Evolutionary conservation across 2,113 vertebrate species (phyloP), one percentile per base, ranked within the genome.

Genomic region (Pelecanoides urinatrix): DNA sequence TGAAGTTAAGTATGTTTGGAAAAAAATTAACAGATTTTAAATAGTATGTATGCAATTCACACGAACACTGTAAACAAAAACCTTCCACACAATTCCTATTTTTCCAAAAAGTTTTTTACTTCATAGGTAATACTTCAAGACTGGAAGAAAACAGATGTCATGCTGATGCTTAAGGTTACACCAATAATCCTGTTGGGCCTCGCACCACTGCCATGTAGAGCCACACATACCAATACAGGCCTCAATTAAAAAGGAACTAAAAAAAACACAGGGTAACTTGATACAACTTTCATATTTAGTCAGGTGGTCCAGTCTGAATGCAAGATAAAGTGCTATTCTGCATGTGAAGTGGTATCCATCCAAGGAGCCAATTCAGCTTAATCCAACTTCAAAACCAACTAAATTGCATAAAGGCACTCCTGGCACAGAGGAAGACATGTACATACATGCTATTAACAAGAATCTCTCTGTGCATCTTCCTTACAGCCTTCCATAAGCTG

Each of bases 401-500:
- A 14, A n/a, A 67, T 0, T 40, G 52, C 52, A 44, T 1, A 59
- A 63, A 67, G 40, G 44, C 19, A 16, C 45, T 25, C 45, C 11
- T 0, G 0, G 17, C 45, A 50, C 11, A 59, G 20, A 52, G 22
- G 5, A 44, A 21, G 52, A 45, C 70, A 29, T 19, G 81, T 11
- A 62, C 6, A 36, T 3, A 49, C 62, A 82, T 0, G 44, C 11
- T 36, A 32, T 9, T 36, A 53, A 65, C 15, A 32, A 40, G n/a
- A 44, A 49, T 18, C 9, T 38, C n/a, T 61, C 25, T 34, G 4
- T 16, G 2, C 42, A 71, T 25, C 42, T n/a, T 70, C 53, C 58
- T 74, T 4, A 32, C 1, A 16, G 59, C 29, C 56, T 59, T 56
- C 68, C 49, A 16, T 11, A 56, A 44, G 23, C 52, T 59, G 30